Evolutionary conservation across 2,113 vertebrate genomes (phyloP).

Genomic region (Neomonachus schauinslandi): DNA sequence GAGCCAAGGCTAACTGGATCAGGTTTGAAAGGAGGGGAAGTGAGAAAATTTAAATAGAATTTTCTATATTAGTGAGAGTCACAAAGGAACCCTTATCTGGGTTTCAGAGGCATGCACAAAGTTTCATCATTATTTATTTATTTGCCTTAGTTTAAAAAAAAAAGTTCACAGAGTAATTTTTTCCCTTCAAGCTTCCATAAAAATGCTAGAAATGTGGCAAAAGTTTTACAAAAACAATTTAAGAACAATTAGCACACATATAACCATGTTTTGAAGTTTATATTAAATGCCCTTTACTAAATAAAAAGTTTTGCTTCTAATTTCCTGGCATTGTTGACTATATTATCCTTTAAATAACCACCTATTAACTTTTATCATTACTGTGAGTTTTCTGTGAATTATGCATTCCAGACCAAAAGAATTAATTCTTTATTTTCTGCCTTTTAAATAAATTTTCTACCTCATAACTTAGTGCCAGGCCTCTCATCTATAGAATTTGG

Average conservation of each 20-base stretch:
- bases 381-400: slow-evolving; percentile 12
- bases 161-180: slow-evolving; percentile 63
- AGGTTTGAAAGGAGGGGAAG: slow-evolving; percentile 65
- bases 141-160: slow-evolving; percentile 64
- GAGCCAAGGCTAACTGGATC: slow-evolving; percentile 69
- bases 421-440: background rate
- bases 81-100: slow-evolving; percentile 70
- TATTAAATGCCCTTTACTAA: slow-evolving; percentile 78
- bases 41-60: slow-evolving; percentile 74
- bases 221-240: slow-evolving; percentile 69
- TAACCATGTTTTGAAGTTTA: slow-evolving; percentile 38
- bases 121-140: slow-evolving; percentile 73
- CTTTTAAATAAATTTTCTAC: slow-evolving; percentile 8
- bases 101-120: slow-evolving; percentile 54
- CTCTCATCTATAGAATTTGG: background rate
- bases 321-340: slow-evolving; percentile 76
- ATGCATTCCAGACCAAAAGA: slow-evolving; percentile 3
- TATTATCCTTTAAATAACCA: slow-evolving; percentile 45
- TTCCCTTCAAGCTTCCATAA: slow-evolving; percentile 58
- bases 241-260: slow-evolving; percentile 71
- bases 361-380: slow-evolving; percentile 9
- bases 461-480: background rate
- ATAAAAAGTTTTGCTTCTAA: slow-evolving; percentile 67
- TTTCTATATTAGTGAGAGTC: background rate
- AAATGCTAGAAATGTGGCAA: slow-evolving; percentile 67